phyloP scores from a whole-genome alignment of 2,888 invertebrate species.

The Gordius sp. region DNA sequence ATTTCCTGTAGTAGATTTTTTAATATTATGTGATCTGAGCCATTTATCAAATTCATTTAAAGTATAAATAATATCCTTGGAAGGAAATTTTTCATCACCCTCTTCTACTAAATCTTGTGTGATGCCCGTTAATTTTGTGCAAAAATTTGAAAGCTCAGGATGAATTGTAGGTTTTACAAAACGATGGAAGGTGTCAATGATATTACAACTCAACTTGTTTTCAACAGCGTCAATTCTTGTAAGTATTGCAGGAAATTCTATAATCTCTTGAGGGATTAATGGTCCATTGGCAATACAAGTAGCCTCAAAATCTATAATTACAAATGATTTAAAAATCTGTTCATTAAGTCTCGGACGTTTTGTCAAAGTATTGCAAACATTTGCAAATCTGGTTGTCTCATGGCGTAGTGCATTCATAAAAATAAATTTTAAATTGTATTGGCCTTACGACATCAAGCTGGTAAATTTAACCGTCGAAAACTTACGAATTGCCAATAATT shows the following conservation, averaged over 20 bases:
- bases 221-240: too few species aligned
- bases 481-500: too few species aligned
- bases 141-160: conserved; percentile 33
- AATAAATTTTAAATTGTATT: too few species aligned
- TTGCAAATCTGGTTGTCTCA: too few species aligned
- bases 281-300: conserved; percentile 29
- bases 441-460: too few species aligned
- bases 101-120: conserved; percentile 16
- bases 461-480: too few species aligned
- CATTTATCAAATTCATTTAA: conserved; percentile 32
- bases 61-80: not conserved
- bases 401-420: too few species aligned
- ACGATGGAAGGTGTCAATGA: conserved; percentile 37
- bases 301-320: conserved; percentile 40
- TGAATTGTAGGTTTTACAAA: conserved; percentile 35
- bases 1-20: conserved; percentile 21
- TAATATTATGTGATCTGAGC: conserved; percentile 29
- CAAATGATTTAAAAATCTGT: too few species aligned
- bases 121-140: conserved; percentile 27
- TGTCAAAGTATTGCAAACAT: too few species aligned
- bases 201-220: too few species aligned
- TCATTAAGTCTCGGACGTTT: too few species aligned
- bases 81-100: not conserved
- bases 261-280: conserved; percentile 35
- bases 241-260: conserved; percentile 36